Evolutionary conservation across 2,113 vertebrate genomes (phyloP).

Genomic region (Thryonomys swinderianus): DNA sequence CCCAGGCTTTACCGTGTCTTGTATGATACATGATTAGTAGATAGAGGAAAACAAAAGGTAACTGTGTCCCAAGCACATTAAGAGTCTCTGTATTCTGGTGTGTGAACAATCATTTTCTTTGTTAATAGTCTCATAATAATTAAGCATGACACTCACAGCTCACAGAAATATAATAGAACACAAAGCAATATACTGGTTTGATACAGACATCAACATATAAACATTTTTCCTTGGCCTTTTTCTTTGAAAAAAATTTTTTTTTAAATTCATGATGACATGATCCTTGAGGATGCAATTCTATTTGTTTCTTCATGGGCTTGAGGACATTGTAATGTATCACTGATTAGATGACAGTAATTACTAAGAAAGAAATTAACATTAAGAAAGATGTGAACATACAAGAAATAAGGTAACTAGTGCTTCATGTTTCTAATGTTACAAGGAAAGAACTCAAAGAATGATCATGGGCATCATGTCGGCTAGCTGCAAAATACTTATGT

Average conservation of each 20-base stretch:
- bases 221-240: not conserved
- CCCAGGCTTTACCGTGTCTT: not conserved
- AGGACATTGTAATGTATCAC: not conserved
- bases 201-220: not conserved
- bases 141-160: not conserved
- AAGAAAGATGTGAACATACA: not conserved
- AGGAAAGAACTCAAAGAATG: not conserved
- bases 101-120: not conserved
- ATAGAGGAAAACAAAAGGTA: slow-evolving; percentile 15
- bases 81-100: not conserved
- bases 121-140: not conserved
- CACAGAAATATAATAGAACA: not conserved
- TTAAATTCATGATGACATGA: not conserved
- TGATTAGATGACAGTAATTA: not conserved
- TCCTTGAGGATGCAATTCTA: not conserved
- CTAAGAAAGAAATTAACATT: not conserved
- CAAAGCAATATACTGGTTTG: not conserved
- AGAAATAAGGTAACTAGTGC: not conserved
- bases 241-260: not conserved
- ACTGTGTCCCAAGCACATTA: not conserved
- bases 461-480: not conserved
- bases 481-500: not conserved
- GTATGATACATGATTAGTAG: not conserved
- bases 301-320: not conserved
- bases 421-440: not conserved